Base-by-base conservation (phyloP, 53 echinoderm and acorn worm species). In the Mesocentrotus franciscanus region DNA sequence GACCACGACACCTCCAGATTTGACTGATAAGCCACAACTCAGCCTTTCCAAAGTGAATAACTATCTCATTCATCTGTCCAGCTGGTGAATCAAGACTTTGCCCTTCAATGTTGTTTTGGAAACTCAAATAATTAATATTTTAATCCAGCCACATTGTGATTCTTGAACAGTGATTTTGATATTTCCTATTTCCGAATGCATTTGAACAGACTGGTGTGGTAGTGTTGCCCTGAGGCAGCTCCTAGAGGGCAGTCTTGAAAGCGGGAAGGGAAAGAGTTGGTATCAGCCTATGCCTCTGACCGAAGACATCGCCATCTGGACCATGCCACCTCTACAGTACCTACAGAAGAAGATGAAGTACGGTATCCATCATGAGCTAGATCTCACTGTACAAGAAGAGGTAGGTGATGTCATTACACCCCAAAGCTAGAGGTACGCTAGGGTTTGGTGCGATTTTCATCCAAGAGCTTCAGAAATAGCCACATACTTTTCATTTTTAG, bases 241-340 rank as follows among this genome's bases (percentile, higher is more conserved):
- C 27, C 56, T 96, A 13, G 83, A 95, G 56, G 71, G 61, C 10
- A 91, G 60, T 56, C 70, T 91, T 58, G 64, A 62, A 2, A 76
- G 85, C 55, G 62, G 61, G 5, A 92, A 95, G 18, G 92, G 94
- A 10, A 87, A 93, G 32, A 94, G 87, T 42, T 99, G 99, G 99
- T 85, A 96, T 49, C 99, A 99, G 85, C 96, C 96, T n/a, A 62
- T 99, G 59, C 97, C 97, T 35, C 95, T 99, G 34, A 97, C 99
- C 1, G 99, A 99, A 72, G 99, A 99, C 90, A 95, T 97, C 29
- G 97, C 98, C 4, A 96, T 98, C 39, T 96, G 96, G 96, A 98
- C 95, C 71, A 96, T 99, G 92, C 99, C 98, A 10, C 95, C 97
- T 8, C 96, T 99, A 12, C 93, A 90, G 68, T 95, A 95, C 91